Evolutionary conservation across 2,888 invertebrate genomes (phyloP).

Genomic region (Autographa gamma): DNA sequence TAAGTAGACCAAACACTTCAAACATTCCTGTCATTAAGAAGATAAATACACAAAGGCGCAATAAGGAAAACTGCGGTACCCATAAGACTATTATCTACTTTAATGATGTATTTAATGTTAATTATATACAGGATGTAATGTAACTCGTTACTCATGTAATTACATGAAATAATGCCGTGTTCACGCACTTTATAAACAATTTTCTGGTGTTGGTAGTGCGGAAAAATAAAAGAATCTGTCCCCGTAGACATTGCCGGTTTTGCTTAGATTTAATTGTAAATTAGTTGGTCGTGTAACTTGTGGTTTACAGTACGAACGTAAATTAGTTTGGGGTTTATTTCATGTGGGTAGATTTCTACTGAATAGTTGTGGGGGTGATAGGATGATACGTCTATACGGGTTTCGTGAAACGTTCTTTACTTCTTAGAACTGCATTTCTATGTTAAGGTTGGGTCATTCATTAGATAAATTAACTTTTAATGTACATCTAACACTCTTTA

Average conservation of each 20-base stretch:
- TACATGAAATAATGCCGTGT: slow-evolving; percentile 75
- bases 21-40: slow-evolving; percentile 29
- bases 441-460: too few species aligned
- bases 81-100: slow-evolving; percentile 76
- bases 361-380: not conserved
- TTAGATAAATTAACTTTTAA: too few species aligned
- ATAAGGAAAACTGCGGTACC: slow-evolving; percentile 78
- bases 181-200: slow-evolving; percentile 75
- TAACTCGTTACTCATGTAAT: slow-evolving; percentile 78
- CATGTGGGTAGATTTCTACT: not conserved
- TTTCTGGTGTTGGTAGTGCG: slow-evolving; percentile 81
- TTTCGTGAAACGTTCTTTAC: too few species aligned
- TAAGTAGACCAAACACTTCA: slow-evolving; percentile 12
- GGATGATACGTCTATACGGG: too few species aligned
- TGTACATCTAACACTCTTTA: too few species aligned
- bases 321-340: not conserved
- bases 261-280: slow-evolving; percentile 42
- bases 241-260: slow-evolving; percentile 29
- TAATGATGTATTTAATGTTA: slow-evolving; percentile 86
- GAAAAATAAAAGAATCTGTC: slow-evolving; percentile 66
- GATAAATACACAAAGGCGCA: slow-evolving; percentile 53
- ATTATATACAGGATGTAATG: slow-evolving; percentile 83
- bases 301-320: not conserved
- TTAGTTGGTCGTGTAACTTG: slow-evolving; percentile 15
- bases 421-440: too few species aligned